Conservation (phyloP, 2,888 invertebrate species). For the Drosophila mayaguana region DNA sequence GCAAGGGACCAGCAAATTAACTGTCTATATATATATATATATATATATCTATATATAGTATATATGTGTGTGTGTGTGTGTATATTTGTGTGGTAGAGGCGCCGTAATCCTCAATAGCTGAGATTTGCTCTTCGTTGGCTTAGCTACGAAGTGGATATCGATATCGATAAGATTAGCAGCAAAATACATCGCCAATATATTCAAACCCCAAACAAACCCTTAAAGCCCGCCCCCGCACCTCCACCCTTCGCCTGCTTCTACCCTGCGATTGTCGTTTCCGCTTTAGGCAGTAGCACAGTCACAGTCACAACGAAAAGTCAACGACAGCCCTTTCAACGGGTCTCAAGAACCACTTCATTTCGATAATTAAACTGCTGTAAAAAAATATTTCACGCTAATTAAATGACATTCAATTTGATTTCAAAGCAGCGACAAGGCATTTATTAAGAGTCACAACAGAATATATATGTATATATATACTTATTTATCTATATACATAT, state of each 20-base stretch:
- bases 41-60: too few species aligned
- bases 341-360: constrained; percentile 69
- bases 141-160: constrained; percentile 34
- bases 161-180: constrained; percentile 21
- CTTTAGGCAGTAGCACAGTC: constrained; percentile 11
- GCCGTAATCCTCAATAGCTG: constrained; percentile 73
- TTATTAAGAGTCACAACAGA: background rate
- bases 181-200: constrained; percentile 22
- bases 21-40: too few species aligned
- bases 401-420: constrained; percentile 65
- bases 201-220: constrained; percentile 13
- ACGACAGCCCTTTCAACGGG: constrained; percentile 29
- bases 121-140: constrained; percentile 59
- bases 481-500: too few species aligned
- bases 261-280: background rate
- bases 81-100: constrained; percentile 21
- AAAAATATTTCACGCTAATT: constrained; percentile 74
- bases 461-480: too few species aligned
- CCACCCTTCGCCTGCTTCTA: background rate
- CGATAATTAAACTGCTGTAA: constrained; percentile 65
- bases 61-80: constrained; percentile 12
- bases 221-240: background rate
- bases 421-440: constrained; percentile 2
- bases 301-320: constrained; percentile 21
- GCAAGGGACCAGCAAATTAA: constrained; percentile 64